A percentile compares a stretch with the other conserved stretches of the same genome.
These are phyloP conservation scores for Ceuthmochares aereus DNA, from an alignment of 2,113 vertebrate genomes.

Conservation along the genomic window DNA sequence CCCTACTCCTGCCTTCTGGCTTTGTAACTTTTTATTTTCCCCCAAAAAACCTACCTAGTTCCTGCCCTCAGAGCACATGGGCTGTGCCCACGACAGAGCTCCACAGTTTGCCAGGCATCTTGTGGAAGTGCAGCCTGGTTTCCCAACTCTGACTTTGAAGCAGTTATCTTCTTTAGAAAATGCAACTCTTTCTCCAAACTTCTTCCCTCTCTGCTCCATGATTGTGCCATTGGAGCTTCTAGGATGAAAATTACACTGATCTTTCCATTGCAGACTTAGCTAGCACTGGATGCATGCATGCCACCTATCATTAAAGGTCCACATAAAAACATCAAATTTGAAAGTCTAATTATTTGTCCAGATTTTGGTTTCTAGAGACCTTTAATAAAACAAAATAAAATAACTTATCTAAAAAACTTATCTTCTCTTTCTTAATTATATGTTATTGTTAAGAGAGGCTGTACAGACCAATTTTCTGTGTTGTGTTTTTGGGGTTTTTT, in stretches of 20 bases:
- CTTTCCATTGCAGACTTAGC: background rate
- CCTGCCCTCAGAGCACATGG: background rate
- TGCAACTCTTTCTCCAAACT: background rate
- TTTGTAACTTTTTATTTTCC: background rate
- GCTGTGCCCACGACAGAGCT: background rate
- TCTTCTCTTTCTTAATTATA: background rate
- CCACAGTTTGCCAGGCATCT: rapidly evolving
- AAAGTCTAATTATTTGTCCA: background rate
- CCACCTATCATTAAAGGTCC: background rate
- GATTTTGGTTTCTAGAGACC: background rate
- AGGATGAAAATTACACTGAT: background rate
- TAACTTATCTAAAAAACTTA: too few species aligned
- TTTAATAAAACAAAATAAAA: background rate
- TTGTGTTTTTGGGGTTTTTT: too few species aligned
- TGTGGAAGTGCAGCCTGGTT: background rate
- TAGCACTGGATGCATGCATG: background rate
- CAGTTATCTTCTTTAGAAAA: background rate
- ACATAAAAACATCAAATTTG: background rate
- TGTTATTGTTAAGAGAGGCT: background rate
- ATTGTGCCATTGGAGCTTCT: background rate
- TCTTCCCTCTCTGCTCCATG: background rate
- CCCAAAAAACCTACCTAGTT: background rate
- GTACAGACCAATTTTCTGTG: background rate
- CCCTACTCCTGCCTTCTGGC: background rate
- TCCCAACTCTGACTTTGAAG: rapidly evolving